Conservation (phyloP, 2,888 invertebrate species). For the Copidosoma aretas region DNA sequence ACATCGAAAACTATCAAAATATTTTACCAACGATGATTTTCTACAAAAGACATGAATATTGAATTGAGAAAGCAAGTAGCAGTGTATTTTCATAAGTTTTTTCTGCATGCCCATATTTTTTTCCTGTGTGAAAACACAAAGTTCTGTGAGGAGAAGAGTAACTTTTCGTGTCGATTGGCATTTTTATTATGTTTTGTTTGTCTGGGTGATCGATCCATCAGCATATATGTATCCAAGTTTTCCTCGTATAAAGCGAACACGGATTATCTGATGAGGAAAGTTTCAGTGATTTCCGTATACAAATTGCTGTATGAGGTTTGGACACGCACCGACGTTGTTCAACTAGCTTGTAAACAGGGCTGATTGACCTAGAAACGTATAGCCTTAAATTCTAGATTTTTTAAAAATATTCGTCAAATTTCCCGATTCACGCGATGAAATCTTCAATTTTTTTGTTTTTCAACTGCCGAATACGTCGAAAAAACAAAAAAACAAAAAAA, state of each 20-base stretch:
- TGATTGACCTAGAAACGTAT: neutral
- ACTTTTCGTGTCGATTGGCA: neutral
- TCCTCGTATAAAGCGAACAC: conserved; percentile 9
- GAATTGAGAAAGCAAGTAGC: too few species aligned
- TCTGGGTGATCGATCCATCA: neutral
- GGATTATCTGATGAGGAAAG: conserved; percentile 22
- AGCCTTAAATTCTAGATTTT: neutral
- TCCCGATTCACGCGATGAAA: neutral
- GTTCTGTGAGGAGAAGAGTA: too few species aligned
- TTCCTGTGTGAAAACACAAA: too few species aligned
- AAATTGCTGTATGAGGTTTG: conserved; percentile 8
- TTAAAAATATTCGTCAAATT: neutral
- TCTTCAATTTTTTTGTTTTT: neutral
- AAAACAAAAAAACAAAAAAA: neutral
- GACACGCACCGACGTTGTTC: conserved; percentile 19
- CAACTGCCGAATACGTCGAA: neutral
- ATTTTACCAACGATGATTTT: too few species aligned
- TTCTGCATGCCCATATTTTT: too few species aligned
- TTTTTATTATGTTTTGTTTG: neutral
- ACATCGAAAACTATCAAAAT: too few species aligned
- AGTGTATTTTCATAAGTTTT: too few species aligned
- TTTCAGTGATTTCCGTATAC: conserved; percentile 1
- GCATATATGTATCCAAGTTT: neutral
- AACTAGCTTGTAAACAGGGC: neutral
- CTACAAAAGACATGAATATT: too few species aligned